These are phyloP conservation scores for Sorex fumeus DNA, from an alignment of 2,113 vertebrate genomes.

Conservation along the genomic window DNA sequence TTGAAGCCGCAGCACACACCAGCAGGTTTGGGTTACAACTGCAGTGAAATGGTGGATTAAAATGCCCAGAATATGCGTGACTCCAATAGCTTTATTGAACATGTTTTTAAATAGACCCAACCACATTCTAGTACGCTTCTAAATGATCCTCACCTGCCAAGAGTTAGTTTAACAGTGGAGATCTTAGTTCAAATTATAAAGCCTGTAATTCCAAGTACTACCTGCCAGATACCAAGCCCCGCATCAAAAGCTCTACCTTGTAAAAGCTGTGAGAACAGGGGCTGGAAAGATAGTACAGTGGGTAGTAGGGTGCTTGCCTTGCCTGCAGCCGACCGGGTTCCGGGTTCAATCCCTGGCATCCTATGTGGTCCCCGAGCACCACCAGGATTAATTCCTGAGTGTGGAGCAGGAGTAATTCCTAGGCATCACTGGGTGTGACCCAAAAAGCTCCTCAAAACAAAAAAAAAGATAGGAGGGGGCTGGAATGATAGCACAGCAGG, in stretches of 20 bases:
- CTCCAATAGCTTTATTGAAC: slow-evolving; percentile 25
- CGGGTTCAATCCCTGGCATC: too few species aligned
- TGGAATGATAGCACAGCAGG: too few species aligned
- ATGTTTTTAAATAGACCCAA: slow-evolving; percentile 50
- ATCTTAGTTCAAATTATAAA: slow-evolving; percentile 55
- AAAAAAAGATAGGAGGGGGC: too few species aligned
- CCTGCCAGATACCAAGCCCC: neutral
- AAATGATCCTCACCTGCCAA: slow-evolving; percentile 48
- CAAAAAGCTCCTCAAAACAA: too few species aligned
- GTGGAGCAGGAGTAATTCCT: too few species aligned
- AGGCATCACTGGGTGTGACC: too few species aligned
- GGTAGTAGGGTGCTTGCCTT: too few species aligned
- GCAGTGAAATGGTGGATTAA: slow-evolving; percentile 66
- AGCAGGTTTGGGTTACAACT: slow-evolving; percentile 60
- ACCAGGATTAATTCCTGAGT: too few species aligned
- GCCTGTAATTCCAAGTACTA: neutral
- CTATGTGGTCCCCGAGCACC: too few species aligned
- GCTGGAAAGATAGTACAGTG: too few species aligned
- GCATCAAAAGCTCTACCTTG: slow-evolving; percentile 39
- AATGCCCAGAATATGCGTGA: neutral
- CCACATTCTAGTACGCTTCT: slow-evolving; percentile 43
- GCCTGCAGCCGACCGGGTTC: too few species aligned
- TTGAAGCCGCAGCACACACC: neutral
- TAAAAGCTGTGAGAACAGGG: neutral
- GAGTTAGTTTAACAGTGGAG: neutral